These are phyloP conservation scores for Pseudachorutes palmiensis DNA, from an alignment of 1,140 invertebrate genomes.

Conservation along the genomic window DNA sequence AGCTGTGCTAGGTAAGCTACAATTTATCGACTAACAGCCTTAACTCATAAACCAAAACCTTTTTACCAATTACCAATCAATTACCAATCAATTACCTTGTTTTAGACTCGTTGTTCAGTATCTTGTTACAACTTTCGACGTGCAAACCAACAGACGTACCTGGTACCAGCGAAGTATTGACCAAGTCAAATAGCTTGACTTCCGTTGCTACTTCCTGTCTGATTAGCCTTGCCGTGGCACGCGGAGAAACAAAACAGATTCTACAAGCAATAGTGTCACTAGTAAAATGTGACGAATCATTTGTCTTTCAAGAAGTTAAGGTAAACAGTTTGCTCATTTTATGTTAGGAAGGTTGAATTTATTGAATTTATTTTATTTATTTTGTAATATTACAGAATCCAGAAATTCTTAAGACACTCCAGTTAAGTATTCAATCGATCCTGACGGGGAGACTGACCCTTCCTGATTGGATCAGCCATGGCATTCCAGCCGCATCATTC, in stretches of 20 bases:
- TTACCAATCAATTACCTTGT: too few species aligned
- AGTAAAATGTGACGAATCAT: conserved; percentile 70
- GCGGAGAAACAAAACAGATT: conserved; percentile 86
- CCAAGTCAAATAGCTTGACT: conserved; percentile 55
- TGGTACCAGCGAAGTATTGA: conserved; percentile 20
- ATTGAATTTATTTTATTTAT: too few species aligned
- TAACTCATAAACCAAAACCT: too few species aligned
- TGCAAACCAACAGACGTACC: conserved; percentile 47
- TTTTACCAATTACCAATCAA: too few species aligned
- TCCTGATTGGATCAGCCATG: conserved; percentile 80
- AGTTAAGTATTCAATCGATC: conserved; percentile 80
- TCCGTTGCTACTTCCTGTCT: conserved; percentile 82
- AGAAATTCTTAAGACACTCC: conserved; percentile 70
- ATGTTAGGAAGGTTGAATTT: not conserved
- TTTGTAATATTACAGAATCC: conserved; percentile 58
- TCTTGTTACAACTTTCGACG: conserved; percentile 68
- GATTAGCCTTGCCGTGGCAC: conserved; percentile 79
- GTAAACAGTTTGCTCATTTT: conserved; percentile 45
- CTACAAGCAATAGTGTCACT: conserved; percentile 75
- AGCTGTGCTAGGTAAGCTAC: conserved; percentile 5
- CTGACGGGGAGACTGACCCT: conserved; percentile 70
- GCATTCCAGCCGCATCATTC: conserved; percentile 67
- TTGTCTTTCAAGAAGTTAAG: conserved; percentile 69
- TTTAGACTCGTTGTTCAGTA: conserved; percentile 64
- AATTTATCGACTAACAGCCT: too few species aligned